Evolutionary conservation across 2,888 invertebrate genomes (phyloP).

Genomic region (Andrena bicolor): DNA sequence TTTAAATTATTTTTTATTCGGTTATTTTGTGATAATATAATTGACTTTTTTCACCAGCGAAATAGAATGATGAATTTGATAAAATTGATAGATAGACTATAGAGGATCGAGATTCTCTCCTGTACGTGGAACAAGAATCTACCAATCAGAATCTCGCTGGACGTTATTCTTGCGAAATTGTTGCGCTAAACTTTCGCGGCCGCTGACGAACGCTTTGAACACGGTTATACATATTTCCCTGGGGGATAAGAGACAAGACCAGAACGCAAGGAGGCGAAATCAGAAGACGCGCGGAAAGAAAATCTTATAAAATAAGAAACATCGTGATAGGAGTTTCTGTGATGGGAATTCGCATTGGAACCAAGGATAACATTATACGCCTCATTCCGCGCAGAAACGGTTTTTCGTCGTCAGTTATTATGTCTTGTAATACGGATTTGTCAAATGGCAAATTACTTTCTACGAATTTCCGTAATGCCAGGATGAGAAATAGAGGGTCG

Average conservation of each 20-base stretch:
- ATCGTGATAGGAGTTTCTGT: conserved; percentile 40
- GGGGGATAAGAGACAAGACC: conserved; percentile 72
- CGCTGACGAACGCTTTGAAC: conserved; percentile 75
- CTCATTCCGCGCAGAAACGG: background rate
- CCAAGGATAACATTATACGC: background rate
- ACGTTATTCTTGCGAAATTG: conserved; percentile 78
- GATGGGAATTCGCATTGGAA: conserved; percentile 46
- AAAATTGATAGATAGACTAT: conserved; percentile 12
- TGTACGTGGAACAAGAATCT: conserved; percentile 27
- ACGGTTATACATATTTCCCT: conserved; percentile 81
- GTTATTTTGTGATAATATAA: no score
- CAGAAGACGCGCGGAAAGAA: conserved; percentile 57
- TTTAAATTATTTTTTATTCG: no score
- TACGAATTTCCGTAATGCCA: background rate
- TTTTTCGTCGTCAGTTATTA: background rate
- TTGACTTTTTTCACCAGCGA: background rate
- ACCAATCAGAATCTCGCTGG: conserved; percentile 72
- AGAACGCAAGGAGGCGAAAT: conserved; percentile 71
- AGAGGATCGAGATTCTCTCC: conserved; percentile 12
- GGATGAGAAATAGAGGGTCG: no score
- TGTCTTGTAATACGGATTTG: background rate
- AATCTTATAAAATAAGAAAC: conserved; percentile 65
- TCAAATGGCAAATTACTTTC: background rate
- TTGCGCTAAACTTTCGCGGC: conserved; percentile 79
- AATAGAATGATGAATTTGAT: conserved; percentile 23